phyloP scores from a whole-genome alignment of 2,113 vertebrate genomes.

The Petroica traversi region DNA sequence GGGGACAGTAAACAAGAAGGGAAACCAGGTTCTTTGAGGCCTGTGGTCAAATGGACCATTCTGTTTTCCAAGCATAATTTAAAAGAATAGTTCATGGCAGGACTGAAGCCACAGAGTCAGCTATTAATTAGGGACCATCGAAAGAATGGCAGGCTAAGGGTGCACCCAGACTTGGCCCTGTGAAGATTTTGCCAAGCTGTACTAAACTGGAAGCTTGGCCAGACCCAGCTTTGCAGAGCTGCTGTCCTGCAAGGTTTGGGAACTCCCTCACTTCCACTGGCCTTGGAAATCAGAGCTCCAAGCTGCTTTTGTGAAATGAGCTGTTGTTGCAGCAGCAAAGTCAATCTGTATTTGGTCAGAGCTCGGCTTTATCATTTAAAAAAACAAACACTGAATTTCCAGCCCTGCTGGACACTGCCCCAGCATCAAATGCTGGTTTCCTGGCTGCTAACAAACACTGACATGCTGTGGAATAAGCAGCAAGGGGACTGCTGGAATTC shows the following conservation, averaged over 20 bases:
- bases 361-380: constrained; percentile 17
- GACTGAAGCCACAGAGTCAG: not conserved
- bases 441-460: not conserved
- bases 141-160: not conserved
- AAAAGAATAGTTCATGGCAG: not conserved
- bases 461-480: not conserved
- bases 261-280: not conserved
- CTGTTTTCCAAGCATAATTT: not conserved
- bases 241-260: not conserved
- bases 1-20: not conserved
- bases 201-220: not conserved
- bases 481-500: not conserved
- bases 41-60: not conserved
- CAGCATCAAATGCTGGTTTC: constrained; percentile 23
- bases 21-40: not conserved
- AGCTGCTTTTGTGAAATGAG: not conserved
- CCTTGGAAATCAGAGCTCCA: not conserved
- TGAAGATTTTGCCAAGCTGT: not conserved
- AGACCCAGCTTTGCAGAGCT: not conserved
- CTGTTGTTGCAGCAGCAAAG: not conserved
- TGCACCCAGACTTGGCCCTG: not conserved
- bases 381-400: constrained; percentile 40
- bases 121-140: not conserved
- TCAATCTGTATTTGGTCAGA: constrained; percentile 51
- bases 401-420: constrained; percentile 28